Conservation (phyloP, 2,113 vertebrate species). For the Odocoileus hemionus region DNA sequence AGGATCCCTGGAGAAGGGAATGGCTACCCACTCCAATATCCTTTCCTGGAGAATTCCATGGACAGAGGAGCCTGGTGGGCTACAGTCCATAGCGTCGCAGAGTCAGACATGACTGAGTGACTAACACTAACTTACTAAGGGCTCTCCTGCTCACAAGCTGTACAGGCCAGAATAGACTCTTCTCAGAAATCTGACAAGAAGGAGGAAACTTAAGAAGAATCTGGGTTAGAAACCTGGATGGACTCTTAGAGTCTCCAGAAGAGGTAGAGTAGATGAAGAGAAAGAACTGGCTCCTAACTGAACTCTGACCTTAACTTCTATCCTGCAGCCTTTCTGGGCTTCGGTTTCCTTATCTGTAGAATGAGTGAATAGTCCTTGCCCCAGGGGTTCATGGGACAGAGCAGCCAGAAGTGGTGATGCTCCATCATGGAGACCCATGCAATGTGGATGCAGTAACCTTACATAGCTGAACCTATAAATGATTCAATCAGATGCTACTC, state of each 20-base stretch:
- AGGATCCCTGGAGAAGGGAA: not conserved
- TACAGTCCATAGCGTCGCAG: not conserved
- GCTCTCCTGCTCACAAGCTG: not conserved
- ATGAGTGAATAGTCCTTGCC: not conserved
- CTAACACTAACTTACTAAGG: not conserved
- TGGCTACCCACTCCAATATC: not conserved
- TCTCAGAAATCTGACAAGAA: constrained; percentile 25
- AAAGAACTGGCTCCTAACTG: not conserved
- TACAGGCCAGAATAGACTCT: not conserved
- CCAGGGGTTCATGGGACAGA: not conserved
- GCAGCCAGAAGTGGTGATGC: not conserved
- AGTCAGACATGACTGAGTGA: not conserved
- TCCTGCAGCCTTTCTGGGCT: not conserved
- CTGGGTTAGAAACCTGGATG: not conserved
- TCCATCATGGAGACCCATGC: not conserved
- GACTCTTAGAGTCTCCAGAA: not conserved
- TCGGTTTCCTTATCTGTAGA: not conserved
- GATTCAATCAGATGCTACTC: not conserved
- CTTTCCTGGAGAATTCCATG: not conserved
- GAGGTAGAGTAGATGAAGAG: not conserved
- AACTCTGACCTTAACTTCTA: not conserved
- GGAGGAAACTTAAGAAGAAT: constrained; percentile 26
- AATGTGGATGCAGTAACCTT: not conserved
- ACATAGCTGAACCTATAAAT: not conserved
- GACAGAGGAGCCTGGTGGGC: not conserved